Percentiles rank a stretch among this genome's conserved stretches.
phyloP scores from a whole-genome alignment of 2,113 vertebrate genomes.

The Stegostoma tigrinum region DNA sequence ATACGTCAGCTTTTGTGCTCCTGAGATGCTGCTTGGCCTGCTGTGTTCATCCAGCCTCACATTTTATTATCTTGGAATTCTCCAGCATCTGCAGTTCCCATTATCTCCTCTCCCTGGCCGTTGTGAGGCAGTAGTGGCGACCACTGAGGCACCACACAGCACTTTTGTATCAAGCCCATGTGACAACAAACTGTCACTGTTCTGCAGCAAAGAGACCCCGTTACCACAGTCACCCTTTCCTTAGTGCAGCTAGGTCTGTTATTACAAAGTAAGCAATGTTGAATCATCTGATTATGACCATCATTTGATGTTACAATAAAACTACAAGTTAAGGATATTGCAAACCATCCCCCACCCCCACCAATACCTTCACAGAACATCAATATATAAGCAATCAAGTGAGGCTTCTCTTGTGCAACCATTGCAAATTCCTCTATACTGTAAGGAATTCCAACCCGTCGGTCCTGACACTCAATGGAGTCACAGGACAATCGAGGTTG shows the following conservation, averaged over 20 bases:
- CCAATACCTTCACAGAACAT: neutral
- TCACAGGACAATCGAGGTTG: too few relatives aligned
- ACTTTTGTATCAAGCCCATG: neutral
- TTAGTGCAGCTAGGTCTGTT: neutral
- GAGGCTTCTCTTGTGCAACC: neutral
- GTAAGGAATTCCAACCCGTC: neutral
- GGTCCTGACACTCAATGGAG: too few relatives aligned
- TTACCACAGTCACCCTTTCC: neutral
- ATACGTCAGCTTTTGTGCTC: too few relatives aligned
- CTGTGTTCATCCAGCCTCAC: too few relatives aligned
- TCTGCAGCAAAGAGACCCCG: neutral
- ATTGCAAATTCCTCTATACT: neutral
- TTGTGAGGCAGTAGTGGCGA: too few relatives aligned
- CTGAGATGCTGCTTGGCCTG: too few relatives aligned
- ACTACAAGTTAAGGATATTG: neutral
- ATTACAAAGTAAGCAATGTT: neutral
- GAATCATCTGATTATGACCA: neutral
- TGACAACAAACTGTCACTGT: too few relatives aligned
- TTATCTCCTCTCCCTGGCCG: too few relatives aligned
- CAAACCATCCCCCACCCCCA: neutral
- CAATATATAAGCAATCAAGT: neutral
- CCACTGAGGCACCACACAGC: too few relatives aligned
- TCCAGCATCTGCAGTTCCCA: too few relatives aligned
- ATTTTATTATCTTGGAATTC: too few relatives aligned
- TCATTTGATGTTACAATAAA: neutral